Base-by-base conservation (phyloP, 2,113 vertebrate species). In the Sorex araneus region DNA sequence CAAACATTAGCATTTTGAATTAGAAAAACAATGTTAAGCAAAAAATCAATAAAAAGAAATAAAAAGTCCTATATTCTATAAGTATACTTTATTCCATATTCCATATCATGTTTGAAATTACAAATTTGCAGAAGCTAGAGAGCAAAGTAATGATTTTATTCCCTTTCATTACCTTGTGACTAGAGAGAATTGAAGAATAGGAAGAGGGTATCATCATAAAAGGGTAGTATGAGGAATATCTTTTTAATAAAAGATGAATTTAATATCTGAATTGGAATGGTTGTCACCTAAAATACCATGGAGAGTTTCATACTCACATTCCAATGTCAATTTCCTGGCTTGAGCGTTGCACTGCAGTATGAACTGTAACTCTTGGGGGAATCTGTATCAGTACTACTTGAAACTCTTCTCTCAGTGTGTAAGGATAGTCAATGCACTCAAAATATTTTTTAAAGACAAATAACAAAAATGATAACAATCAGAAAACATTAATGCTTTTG, bases 201-300 rank as follows among this genome's bases (percentile, higher is more conserved):
- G 27, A 7, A 30, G 7, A 32, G 7, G 3, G 8, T 74, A 3
- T 77, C 7, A 80, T 21, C 66, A 6, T 6, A 45, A 73, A 81
- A 7, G 3, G 0, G 3, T 8, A 60, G 4, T 8, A 19, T 47
- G 2, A 79, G 16, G 8, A 6, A 66, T 0, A 73, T n/a, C 10
- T 93, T 81, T 89, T 8, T 45, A 19, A 21, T 74, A 34, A 82
- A 19, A 3, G 28, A 81, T 67, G 25, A 50, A 2, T 67, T 79
- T 10, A 79, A 2, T 73, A 19, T 67, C 1, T 75, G 43, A 9
- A 92, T 27, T 85, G 2, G 8, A 77, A 13, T 64, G 12, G 40
- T 77, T 1, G 10, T 69, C 45, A 83, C 2, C 27, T 40, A 28
- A 74, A 82, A 69, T 73, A 83, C 80, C 87, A 76, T 40, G n/a